phyloP scores from a whole-genome alignment of 2,797 vertebrate species.

The Todus mexicanus region DNA sequence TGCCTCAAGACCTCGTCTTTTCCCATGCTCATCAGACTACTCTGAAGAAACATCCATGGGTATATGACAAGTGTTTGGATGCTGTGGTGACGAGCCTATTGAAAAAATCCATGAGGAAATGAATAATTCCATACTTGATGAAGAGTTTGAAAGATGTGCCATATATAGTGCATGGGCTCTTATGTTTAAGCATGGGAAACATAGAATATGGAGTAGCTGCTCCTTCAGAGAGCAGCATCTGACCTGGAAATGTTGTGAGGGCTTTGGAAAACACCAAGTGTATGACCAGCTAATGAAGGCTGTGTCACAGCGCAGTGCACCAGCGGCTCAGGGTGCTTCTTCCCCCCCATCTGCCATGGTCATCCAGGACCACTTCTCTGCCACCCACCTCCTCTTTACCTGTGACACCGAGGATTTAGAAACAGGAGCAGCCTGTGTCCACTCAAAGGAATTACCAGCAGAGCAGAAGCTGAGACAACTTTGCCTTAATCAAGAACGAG shows the following conservation, averaged over 20 bases:
- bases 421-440: neutral
- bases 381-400: neutral
- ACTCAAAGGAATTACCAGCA: neutral
- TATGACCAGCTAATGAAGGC: neutral
- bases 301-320: fast-evolving
- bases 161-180: neutral
- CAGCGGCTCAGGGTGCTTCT: neutral
- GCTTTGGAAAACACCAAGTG: neutral
- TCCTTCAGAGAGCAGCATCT: neutral
- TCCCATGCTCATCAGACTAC: neutral
- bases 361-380: neutral
- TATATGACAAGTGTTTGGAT: neutral
- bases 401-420: neutral
- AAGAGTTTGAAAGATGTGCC: neutral
- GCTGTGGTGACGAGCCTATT: neutral
- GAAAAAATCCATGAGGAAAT: neutral
- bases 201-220: neutral
- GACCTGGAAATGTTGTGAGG: neutral
- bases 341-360: neutral
- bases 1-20: neutral
- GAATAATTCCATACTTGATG: neutral
- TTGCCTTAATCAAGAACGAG: neutral
- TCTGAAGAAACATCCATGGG: neutral
- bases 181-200: neutral
- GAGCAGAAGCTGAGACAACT: neutral